These are phyloP conservation scores for Malurus elegans DNA, from an alignment of 2,113 vertebrate species.

Conservation along the genomic window DNA sequence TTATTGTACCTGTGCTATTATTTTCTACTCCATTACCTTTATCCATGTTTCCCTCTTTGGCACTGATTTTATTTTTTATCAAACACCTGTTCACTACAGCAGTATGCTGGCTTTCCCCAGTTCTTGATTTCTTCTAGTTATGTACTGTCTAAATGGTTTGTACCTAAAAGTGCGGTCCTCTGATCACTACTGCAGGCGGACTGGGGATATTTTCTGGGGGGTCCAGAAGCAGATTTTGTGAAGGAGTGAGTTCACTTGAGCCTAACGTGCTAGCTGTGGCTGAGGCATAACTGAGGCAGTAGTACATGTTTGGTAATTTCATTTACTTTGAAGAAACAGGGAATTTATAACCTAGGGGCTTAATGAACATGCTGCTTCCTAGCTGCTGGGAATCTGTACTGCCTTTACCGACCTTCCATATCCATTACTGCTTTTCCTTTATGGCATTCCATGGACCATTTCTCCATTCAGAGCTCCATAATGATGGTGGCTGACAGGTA, in stretches of 20 bases:
- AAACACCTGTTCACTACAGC: not conserved
- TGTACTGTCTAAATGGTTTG: not conserved
- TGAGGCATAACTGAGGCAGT: not conserved
- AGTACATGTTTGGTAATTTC: not conserved
- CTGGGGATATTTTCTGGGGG: rapidly evolving
- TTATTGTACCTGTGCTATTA: not conserved
- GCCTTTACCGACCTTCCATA: not conserved
- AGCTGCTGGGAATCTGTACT: not conserved
- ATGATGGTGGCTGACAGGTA: not conserved
- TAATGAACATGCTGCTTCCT: not conserved
- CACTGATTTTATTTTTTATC: not conserved
- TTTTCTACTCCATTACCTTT: not conserved
- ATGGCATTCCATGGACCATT: not conserved
- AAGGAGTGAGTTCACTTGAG: not conserved
- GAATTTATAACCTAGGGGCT: not conserved
- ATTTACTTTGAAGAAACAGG: not conserved
- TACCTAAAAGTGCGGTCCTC: not conserved
- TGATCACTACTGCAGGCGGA: not conserved
- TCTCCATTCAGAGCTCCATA: not conserved
- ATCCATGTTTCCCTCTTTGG: not conserved
- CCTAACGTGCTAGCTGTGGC: not conserved
- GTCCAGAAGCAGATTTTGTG: not conserved
- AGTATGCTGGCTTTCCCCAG: not conserved
- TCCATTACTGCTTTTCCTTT: not conserved
- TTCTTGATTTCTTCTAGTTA: not conserved